These are phyloP conservation scores for Macropis europaea DNA, from an alignment of 2,888 invertebrate species.

Conservation along the genomic window DNA sequence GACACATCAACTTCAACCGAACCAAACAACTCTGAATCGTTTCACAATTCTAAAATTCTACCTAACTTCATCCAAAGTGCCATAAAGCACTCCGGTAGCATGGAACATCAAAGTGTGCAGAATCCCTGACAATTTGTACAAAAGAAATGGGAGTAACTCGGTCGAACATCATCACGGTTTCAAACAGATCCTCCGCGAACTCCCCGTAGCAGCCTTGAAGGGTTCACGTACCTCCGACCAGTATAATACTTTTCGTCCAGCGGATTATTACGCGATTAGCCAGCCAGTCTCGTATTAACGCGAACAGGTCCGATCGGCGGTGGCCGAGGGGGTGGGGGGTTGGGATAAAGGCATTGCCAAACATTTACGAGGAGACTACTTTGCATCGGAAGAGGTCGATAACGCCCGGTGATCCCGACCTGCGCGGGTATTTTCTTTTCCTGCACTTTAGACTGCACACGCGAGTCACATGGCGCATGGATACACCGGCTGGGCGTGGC, in stretches of 20 bases:
- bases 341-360: conserved; percentile 44
- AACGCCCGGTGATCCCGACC: conserved; percentile 56
- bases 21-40: too few relatives aligned
- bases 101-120: too few relatives aligned
- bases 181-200: too few relatives aligned
- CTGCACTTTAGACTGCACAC: conserved; percentile 46
- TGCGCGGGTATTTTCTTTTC: conserved; percentile 53
- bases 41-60: too few relatives aligned
- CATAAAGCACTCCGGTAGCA: too few relatives aligned
- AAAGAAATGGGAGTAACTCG: too few relatives aligned
- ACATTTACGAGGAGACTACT: conserved; percentile 62
- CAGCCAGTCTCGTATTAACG: not conserved
- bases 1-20: too few relatives aligned
- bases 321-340: not conserved
- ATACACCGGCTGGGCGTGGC: conserved; percentile 57
- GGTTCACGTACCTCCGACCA: not conserved
- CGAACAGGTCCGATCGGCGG: not conserved
- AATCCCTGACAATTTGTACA: too few relatives aligned
- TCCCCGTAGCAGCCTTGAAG: too few relatives aligned
- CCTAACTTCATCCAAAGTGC: too few relatives aligned
- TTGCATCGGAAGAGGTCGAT: conserved; percentile 66
- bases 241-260: not conserved
- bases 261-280: conserved; percentile 5
- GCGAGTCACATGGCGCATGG: conserved; percentile 61
- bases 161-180: too few relatives aligned